A percentile compares a stretch with the other conserved stretches of the same genome.
phyloP scores from a whole-genome alignment of 2,888 invertebrate genomes.

The Diarsia brunnea region DNA sequence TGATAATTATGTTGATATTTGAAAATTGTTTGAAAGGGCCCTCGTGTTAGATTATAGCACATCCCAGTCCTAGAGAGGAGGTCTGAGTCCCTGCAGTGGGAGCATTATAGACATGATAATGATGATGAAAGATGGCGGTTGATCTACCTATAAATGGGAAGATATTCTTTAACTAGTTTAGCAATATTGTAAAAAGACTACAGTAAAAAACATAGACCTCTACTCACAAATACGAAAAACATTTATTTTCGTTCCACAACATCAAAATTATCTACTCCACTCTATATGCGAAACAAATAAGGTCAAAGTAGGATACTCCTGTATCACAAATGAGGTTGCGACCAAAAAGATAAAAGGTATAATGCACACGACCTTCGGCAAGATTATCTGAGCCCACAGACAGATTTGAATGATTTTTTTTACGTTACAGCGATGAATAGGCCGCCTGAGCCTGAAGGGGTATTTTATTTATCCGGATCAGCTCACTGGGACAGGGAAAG shows the following conservation, averaged over 20 bases:
- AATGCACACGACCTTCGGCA: slow-evolving; percentile 62
- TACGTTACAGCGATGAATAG: slow-evolving; percentile 59
- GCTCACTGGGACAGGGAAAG: neutral
- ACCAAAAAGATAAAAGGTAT: slow-evolving; percentile 62
- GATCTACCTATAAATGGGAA: neutral
- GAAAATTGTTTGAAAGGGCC: too few relatives aligned
- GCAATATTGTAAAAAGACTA: neutral
- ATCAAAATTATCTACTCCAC: slow-evolving; percentile 47
- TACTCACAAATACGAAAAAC: slow-evolving; percentile 30
- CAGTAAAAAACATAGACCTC: slow-evolving; percentile 2
- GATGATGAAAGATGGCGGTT: neutral
- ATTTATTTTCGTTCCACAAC: slow-evolving; percentile 8
- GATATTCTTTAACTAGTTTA: too few relatives aligned
- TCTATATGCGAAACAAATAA: slow-evolving; percentile 53
- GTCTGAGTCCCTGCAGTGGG: too few relatives aligned
- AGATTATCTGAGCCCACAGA: slow-evolving; percentile 67
- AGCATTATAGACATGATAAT: too few relatives aligned
- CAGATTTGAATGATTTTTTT: slow-evolving; percentile 69
- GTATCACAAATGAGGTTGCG: slow-evolving; percentile 61
- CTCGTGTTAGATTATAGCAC: too few relatives aligned
- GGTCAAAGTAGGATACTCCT: slow-evolving; percentile 48
- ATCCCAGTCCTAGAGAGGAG: too few relatives aligned
- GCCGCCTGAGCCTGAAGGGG: slow-evolving; percentile 38
- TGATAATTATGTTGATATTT: neutral
- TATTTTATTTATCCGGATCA: slow-evolving; percentile 59